Percentiles rank a stretch among this genome's conserved stretches.
phyloP scores from a whole-genome alignment of 2,113 vertebrate species.

The Pedionomus torquatus region DNA sequence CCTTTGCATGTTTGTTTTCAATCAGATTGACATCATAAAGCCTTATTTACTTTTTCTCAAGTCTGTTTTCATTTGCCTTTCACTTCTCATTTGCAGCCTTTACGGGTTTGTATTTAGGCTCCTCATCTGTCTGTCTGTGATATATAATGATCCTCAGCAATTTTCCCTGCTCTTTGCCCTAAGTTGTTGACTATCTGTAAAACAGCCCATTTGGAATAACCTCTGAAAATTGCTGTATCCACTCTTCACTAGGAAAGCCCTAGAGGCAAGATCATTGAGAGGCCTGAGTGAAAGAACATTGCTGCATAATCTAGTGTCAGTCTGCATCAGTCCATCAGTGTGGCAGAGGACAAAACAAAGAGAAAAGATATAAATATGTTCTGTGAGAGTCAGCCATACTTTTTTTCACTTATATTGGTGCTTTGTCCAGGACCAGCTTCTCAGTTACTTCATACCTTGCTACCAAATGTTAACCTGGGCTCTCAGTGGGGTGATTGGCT shows the following conservation, averaged over 20 bases:
- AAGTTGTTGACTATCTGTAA: conserved; percentile 3
- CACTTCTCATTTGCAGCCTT: conserved; percentile 22
- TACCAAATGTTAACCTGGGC: neutral
- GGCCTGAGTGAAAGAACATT: neutral
- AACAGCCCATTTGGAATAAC: conserved; percentile 24
- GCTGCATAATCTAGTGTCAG: neutral
- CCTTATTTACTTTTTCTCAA: conserved; percentile 50
- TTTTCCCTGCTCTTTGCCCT: neutral
- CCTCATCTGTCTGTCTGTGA: conserved; percentile 10
- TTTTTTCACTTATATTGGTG: neutral
- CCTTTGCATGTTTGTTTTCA: conserved; percentile 46
- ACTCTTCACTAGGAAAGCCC: neutral
- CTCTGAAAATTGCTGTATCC: conserved; percentile 6
- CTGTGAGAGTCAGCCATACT: neutral
- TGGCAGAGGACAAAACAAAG: neutral
- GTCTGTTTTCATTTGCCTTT: conserved; percentile 52
- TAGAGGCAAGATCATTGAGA: neutral
- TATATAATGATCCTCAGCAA: neutral
- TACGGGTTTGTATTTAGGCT: neutral
- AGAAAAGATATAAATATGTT: neutral
- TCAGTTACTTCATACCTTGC: neutral
- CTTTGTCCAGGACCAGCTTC: neutral
- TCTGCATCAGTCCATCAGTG: neutral
- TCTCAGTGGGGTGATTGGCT: neutral
- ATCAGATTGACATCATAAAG: conserved; percentile 39